Base-by-base conservation (phyloP, 2,888 invertebrate species). In the Callinectes sapidus region DNA sequence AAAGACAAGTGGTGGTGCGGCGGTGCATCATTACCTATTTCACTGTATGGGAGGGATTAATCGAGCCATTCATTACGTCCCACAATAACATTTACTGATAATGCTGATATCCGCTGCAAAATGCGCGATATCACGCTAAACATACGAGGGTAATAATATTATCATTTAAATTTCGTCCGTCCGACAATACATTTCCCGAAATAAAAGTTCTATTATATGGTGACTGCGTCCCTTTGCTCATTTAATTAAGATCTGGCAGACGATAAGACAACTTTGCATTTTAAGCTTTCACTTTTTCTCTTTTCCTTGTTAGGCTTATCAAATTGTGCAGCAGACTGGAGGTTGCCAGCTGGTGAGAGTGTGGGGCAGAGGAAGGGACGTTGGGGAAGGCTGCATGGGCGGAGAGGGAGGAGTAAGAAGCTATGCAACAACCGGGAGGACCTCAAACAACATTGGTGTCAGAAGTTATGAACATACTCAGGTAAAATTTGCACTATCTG, bases 181-280 rank as follows among this genome's bases (percentile, higher is more conserved):
- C 55, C 61, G 55, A 54, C 88, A 88, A 61, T 88, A 55, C 55
- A 32, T 88, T 88, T 61, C 88, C 88, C 54, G 54, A 88, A 85
- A 85, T 54, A 90, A 71, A 90, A 85, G 54, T 35, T 39, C 90
- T 54, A 90, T 55, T 90, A 85, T 85, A 90, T 85, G 90, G 85
- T 85, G 85, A 81, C 32, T 71, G 85, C 77, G 32, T 90, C 61
- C 71, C 86, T 90, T 85, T 85, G 55, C 85, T 90, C 54, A 90
- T 90, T 90, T 90, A 85, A 90, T 90, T 90, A 90, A 90, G 90
- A 90, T 90, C 48, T 32, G 23, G 55, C 77, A 28, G 55, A n/a
- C 54, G 90, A 90, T 90, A 85, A 85, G 85, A 90, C 54, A 90
- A 90, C 90, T 90, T 90, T 90, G 90, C 90, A 90, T 90, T 90